These are phyloP conservation scores for Trichosurus vulpecula DNA, from an alignment of 2,797 vertebrate genomes.

Conservation along the genomic window DNA sequence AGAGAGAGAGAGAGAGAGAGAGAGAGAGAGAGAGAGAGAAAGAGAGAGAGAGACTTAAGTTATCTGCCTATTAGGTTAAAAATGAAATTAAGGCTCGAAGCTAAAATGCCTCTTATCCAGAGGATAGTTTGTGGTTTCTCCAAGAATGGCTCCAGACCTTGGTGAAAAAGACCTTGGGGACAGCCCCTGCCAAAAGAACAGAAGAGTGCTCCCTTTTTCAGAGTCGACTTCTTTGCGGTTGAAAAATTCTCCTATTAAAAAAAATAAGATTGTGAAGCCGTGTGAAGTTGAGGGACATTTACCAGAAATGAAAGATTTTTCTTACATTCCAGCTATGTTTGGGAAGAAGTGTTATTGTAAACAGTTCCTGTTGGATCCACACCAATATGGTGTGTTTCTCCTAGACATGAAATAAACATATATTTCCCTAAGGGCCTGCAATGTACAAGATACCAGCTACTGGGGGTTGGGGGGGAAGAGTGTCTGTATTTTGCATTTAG, in stretches of 20 bases:
- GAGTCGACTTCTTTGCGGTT: conserved; percentile 45
- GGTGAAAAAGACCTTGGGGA: conserved; percentile 11
- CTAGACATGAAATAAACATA: conserved; percentile 37
- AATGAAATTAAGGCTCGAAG: conserved; percentile 47
- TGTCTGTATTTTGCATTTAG: neutral
- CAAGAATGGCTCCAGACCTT: conserved; percentile 26
- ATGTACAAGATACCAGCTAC: conserved; percentile 26
- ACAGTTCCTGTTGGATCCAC: neutral
- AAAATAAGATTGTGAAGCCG: neutral
- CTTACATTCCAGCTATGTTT: conserved; percentile 2
- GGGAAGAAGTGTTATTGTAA: conserved; percentile 19
- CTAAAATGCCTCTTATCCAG: conserved; percentile 39
- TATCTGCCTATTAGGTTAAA: conserved; percentile 45
- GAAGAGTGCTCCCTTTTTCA: conserved; percentile 46
- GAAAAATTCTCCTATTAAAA: conserved; percentile 49
- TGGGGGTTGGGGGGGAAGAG: neutral
- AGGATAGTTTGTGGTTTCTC: conserved; percentile 59
- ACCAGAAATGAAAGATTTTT: conserved; percentile 44
- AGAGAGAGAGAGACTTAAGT: conserved; percentile 30
- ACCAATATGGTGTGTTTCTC: conserved; percentile 1
- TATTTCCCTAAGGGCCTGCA: conserved; percentile 29
- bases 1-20: conserved; percentile 38
- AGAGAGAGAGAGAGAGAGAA: neutral
- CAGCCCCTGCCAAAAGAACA: neutral
- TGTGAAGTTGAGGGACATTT: conserved; percentile 57